Conservation (phyloP, 2,113 vertebrate species). For the Rhinichthys klamathensis region DNA sequence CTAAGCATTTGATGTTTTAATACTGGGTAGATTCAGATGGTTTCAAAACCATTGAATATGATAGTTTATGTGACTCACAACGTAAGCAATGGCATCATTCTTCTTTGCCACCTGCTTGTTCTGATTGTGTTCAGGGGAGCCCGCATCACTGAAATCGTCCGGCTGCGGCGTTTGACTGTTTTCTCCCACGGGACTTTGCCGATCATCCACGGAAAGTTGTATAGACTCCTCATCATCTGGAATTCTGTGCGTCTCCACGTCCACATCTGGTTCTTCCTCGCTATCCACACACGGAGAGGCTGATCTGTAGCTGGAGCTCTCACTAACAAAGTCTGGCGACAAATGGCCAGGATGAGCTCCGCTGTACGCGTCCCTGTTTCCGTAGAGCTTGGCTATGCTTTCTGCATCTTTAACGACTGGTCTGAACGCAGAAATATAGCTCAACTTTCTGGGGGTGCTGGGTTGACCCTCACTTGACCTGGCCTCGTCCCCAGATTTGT, state of each 20-base stretch:
- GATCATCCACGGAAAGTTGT: conserved; percentile 67
- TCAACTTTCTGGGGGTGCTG: conserved; percentile 81
- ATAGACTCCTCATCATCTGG: conserved; percentile 82
- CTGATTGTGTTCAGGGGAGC: conserved; percentile 70
- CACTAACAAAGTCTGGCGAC: conserved; percentile 92
- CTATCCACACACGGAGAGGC: conserved; percentile 88
- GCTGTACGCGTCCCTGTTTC: conserved; percentile 82
- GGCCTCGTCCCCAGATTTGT: conserved; percentile 82
- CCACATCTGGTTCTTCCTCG: conserved; percentile 89
- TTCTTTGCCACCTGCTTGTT: conserved; percentile 70
- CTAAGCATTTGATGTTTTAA: neutral
- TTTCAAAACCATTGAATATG: neutral
- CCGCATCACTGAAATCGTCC: conserved; percentile 64
- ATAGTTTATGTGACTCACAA: conserved; percentile 65
- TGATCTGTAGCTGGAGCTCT: conserved; percentile 91
- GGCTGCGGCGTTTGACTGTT: conserved; percentile 62
- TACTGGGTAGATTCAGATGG: neutral
- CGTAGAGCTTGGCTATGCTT: conserved; percentile 93
- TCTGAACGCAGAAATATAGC: conserved; percentile 92
- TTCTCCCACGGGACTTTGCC: conserved; percentile 64
- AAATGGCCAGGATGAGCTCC: conserved; percentile 80
- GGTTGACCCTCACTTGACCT: conserved; percentile 70
- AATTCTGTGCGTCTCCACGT: conserved; percentile 89
- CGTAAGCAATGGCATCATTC: conserved; percentile 69
- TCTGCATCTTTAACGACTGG: conserved; percentile 93